Conservation (phyloP, 1,140 invertebrate genomes). For the Theocolax elegans region DNA sequence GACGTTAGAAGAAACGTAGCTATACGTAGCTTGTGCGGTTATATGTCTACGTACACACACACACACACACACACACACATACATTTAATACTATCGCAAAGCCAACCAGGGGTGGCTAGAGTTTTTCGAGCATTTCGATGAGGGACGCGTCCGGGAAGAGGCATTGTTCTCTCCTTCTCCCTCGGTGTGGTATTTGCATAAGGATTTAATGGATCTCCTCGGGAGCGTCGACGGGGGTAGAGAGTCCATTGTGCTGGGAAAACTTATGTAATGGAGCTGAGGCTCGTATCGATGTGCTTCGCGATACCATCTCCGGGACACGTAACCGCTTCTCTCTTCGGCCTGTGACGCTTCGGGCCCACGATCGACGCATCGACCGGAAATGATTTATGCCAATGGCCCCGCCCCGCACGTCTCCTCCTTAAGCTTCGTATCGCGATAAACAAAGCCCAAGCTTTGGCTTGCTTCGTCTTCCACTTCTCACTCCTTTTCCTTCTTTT, state of each 20-base stretch:
- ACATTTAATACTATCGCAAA: not conserved
- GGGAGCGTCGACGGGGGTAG: constrained; percentile 43
- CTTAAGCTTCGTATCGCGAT: constrained; percentile 13
- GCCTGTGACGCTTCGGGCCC: not conserved
- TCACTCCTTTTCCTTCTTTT: not conserved
- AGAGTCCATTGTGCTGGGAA: constrained; percentile 41
- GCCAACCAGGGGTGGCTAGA: not conserved
- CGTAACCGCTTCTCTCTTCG: constrained; percentile 45
- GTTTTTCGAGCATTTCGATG: constrained; percentile 33
- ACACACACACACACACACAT: not conserved
- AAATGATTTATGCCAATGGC: constrained; percentile 28
- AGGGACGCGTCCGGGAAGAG: constrained; percentile 31
- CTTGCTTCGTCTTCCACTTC: not conserved
- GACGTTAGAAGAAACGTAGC: too few relatives aligned
- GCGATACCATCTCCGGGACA: constrained; percentile 53
- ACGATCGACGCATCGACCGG: constrained; percentile 33
- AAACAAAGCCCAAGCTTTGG: constrained; percentile 6
- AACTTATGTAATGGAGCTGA: constrained; percentile 52
- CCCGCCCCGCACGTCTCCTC: too few relatives aligned
- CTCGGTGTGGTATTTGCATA: constrained; percentile 52
- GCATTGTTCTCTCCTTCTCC: constrained; percentile 49
- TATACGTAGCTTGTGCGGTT: too few relatives aligned
- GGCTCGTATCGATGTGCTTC: not conserved
- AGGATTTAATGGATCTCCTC: constrained; percentile 55
- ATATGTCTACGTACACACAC: not conserved